Evolutionary conservation across 2,888 invertebrate species (phyloP), one percentile per base, ranked within the genome.

Genomic region (Acrobeloides nanus): DNA sequence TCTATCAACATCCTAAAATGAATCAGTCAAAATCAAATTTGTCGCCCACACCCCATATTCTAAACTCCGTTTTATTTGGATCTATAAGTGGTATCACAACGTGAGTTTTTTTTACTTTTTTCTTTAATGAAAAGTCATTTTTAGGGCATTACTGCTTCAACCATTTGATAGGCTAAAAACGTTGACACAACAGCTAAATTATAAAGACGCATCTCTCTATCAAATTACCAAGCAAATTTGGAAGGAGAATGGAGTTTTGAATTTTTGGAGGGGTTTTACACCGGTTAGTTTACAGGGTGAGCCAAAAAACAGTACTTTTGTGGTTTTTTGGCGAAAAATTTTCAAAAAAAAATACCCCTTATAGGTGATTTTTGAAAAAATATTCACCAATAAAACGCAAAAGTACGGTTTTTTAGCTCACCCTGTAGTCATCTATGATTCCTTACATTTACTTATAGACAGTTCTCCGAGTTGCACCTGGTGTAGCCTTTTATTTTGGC

Each of bases 161-260:
- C 55, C 55, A 15, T 27, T 55, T 18, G 55, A 55, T 46, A 38
- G 57, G 10, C 18, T 55, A 24, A 58, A 58, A 27, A 55, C 55
- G 6, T 23, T 55, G 17, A 25, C 29, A 21, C 55, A 55, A 27
- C 55, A 55, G 29, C 20, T 52, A 18, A 21, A 49, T 18, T n/a
- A 5, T 10, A 26, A 26, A 8, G 25, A 31, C 25, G 23, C 21
- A n/a, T 38, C 40, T 8, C 21, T 43, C 27, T 32, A 26, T 7
- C 12, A n/a, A 21, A 27, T 32, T 10, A 23, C 27, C 26, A 15
- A 10, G 7, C 17, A 31, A 12, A 5, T 50, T 8, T 21, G 44
- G 15, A n/a, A 20, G 15, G 27, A 46, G 27, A 32, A 53, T 34
- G 55, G 55, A 10, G n/a, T 40, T 17, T n/a, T 29, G n/a, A 46